Percentiles rank a stretch among this genome's conserved stretches.
These are phyloP conservation scores for Lophius piscatorius DNA, from an alignment of 2,113 vertebrate genomes.

Conservation along the genomic window DNA sequence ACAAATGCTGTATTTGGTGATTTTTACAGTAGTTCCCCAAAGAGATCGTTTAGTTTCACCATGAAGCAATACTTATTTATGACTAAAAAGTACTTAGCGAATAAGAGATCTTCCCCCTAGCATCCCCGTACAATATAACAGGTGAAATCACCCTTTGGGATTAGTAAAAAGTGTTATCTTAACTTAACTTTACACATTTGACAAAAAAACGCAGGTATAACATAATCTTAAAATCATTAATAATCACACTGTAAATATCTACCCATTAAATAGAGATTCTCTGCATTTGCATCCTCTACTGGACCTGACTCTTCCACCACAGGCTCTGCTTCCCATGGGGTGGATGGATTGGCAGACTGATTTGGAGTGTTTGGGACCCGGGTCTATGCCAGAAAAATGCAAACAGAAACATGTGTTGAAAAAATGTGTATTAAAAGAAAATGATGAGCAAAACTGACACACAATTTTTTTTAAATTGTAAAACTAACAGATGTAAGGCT, in stretches of 20 bases:
- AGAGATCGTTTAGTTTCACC: no score
- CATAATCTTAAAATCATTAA: no score
- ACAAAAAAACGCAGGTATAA: no score
- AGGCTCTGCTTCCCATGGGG: conserved; percentile 85
- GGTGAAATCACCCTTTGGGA: no score
- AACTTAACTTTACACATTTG: no score
- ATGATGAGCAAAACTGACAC: not conserved
- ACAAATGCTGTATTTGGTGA: no score
- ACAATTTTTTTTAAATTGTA: not conserved
- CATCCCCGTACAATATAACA: no score
- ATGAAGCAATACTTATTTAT: no score
- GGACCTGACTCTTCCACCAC: conserved; percentile 82
- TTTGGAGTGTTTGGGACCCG: conserved; percentile 83
- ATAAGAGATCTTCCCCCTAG: no score
- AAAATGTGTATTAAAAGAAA: not conserved
- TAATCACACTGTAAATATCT: not conserved
- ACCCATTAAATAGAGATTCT: conserved; percentile 96
- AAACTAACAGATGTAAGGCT: conserved; percentile 90
- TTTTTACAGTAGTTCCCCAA: no score
- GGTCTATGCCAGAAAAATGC: conserved; percentile 48
- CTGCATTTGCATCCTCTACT: conserved; percentile 86
- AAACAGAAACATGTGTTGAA: not conserved
- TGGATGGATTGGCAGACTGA: conserved; percentile 77
- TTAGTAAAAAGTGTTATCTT: no score
- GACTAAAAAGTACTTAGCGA: no score